Base-by-base conservation (phyloP, 2,113 vertebrate species). In the Corydoras sp. region DNA sequence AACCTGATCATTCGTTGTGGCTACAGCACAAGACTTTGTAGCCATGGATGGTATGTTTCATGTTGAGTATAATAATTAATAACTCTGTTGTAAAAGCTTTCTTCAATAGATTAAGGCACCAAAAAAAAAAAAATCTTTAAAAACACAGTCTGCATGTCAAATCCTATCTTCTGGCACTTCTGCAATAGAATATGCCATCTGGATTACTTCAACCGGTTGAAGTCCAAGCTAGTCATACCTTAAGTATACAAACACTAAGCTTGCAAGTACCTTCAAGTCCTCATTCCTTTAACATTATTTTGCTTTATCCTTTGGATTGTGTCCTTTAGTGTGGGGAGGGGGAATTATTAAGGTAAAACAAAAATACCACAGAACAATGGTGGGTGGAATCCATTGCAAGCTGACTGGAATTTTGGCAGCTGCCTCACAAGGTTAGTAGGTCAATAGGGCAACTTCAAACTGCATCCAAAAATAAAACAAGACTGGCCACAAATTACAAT, bases 191-290 rank as follows among this genome's bases (percentile, higher is more conserved):
- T 43, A 43, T 43, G 35, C 7, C 35, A 43, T 43, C 35, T 43
- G 35, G 35, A 43, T 43, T 43, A 43, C 35, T 43, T 43, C 35
- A 43, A 43, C 35, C 35, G 7, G 4, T 43, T 43, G 35, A 43
- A 43, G 1, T 43, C 35, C 35, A 43, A 43, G 49, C 32, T 58
- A 58, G 18, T 65, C n/a, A 65, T 14, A 30, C 10, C 18, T 58
- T 1, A 64, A 50, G 31, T 35, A 35, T 24, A 12, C 59, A 71
- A 55, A 55, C 35, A 43, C 31, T 53, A 15, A 54, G 11, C 2
- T 32, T 35, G 24, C 69, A 64, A 64, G 69, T 72, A 51, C 58
- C 35, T 15, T 50, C 62, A 56, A 56, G 62, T 58, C 54, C 31
- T 65, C 70, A 31, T 71, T 71, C 60, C 43, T 55, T 63, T 10